Base-by-base conservation (phyloP, 2,888 invertebrate genomes). In the Acrobeloides nanus region DNA sequence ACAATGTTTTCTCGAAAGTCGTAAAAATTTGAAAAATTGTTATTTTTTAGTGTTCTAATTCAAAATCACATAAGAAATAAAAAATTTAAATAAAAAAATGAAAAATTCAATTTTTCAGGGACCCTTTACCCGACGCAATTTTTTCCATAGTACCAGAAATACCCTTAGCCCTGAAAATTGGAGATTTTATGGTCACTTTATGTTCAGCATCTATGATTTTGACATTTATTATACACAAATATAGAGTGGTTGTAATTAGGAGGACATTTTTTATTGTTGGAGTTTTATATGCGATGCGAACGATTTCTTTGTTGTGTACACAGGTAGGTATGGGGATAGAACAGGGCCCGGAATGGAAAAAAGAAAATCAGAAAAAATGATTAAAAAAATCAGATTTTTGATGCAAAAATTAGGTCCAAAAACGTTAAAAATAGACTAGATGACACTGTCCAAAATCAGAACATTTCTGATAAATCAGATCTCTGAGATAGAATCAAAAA, bases 111-210 rank as follows among this genome's bases (percentile, higher is more conserved):
- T 2, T 10, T 48, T 63, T 17, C 37, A 61, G 61, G 27, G 41
- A 39, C 7, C 54, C 64, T 5, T 38, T 66, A 17, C 59, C 64
- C 17, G 51, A 51, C 34, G 10, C 51, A 2, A 17, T 34, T 26
- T 57, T 64, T 31, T 18, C 46, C 7, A 29, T 59, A 12, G 34
- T 62, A 10, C 56, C 58, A 12, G 51, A 62, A 33, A 61, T 65
- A 42, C 27, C 38, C 3, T 62, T 64, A 64, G 62, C 62, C 6
- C 48, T 62, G 34, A 32, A 46, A 17, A 46, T 62, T 8, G 64
- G 66, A 17, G 64, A 67, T 44, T 33, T 57, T 12, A 46, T 63
- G 58, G 64, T 64, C 6, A 51, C 52, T 6, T 37, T 64, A 10
- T 50, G 59, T 35, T 24, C 53, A 3, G 35, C 40, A 12, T 45